Percentiles rank a stretch among this genome's conserved stretches.
phyloP scores from a whole-genome alignment of 2,888 invertebrate genomes.

The Yponomeuta sedellus region DNA sequence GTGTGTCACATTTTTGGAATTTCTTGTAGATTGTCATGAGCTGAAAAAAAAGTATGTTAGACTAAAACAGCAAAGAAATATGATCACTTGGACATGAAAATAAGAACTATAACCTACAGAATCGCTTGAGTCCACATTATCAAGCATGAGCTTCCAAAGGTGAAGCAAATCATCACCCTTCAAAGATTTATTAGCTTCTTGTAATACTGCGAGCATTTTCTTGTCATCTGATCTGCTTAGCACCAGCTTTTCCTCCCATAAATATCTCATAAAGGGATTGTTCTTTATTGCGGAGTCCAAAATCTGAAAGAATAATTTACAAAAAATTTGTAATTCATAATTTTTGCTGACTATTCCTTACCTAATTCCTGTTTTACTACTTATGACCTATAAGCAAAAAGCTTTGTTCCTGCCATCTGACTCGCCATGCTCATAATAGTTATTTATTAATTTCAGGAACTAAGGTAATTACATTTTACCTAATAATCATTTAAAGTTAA shows the following conservation, averaged over 20 bases:
- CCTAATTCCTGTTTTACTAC: no score
- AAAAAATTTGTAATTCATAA: background rate
- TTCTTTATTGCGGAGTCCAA: slow-evolving; percentile 44
- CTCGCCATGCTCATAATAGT: no score
- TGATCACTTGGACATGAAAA: background rate
- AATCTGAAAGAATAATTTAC: slow-evolving; percentile 39
- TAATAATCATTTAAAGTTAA: no score
- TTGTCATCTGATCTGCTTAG: slow-evolving; percentile 50
- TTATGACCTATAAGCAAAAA: no score
- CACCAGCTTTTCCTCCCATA: slow-evolving; percentile 58
- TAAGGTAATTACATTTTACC: no score
- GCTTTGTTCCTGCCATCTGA: no score
- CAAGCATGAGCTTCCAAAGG: slow-evolving; percentile 53
- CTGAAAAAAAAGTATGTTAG: slow-evolving; percentile 37
- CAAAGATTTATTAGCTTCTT: slow-evolving; percentile 54
- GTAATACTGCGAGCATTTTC: slow-evolving; percentile 44
- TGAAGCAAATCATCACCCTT: slow-evolving; percentile 44
- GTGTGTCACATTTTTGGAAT: slow-evolving; percentile 65
- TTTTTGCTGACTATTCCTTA: background rate
- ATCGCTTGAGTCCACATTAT: slow-evolving; percentile 44
- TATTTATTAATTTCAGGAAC: no score
- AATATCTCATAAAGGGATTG: slow-evolving; percentile 39
- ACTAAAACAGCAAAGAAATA: background rate
- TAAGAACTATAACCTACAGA: slow-evolving; percentile 40
- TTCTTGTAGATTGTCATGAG: slow-evolving; percentile 50